Evolutionary conservation across 2,797 vertebrate genomes (phyloP).

Genomic region (Lagodon rhomboides): DNA sequence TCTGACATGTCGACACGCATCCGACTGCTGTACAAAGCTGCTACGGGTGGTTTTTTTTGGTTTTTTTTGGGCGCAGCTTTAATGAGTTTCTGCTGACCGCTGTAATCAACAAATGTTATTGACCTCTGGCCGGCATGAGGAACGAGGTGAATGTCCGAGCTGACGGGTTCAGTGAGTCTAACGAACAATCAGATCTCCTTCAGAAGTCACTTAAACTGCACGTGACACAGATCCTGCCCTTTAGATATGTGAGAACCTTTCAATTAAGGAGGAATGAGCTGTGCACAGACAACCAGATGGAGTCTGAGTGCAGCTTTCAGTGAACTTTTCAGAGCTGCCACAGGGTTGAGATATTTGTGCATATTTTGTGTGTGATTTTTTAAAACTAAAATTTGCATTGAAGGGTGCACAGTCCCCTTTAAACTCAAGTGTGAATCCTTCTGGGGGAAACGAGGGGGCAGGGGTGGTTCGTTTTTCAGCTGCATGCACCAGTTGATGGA

Average conservation of each 20-base stretch:
- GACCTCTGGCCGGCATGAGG: background rate
- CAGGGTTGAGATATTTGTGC: background rate
- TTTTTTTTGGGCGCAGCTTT: background rate
- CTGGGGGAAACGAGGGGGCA: constrained; percentile 23
- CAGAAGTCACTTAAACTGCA: constrained; percentile 8
- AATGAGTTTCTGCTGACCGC: background rate
- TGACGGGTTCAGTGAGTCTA: background rate
- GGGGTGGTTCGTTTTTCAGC: constrained; percentile 35
- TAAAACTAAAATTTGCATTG: too few species aligned
- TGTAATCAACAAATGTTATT: constrained; percentile 5
- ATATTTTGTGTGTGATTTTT: background rate
- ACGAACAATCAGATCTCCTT: constrained; percentile 20
- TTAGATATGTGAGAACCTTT: background rate
- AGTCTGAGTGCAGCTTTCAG: background rate
- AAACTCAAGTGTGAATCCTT: constrained; percentile 14
- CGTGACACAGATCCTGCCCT: constrained; percentile 20
- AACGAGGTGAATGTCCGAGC: constrained; percentile 1
- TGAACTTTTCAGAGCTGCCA: constrained; percentile 23
- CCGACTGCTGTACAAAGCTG: background rate
- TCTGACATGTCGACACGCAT: background rate
- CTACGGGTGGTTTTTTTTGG: background rate
- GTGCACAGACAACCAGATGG: background rate
- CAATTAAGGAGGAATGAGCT: background rate
- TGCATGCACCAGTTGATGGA: constrained; percentile 70
- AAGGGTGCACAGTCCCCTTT: background rate